These are phyloP conservation scores for Caenorhabditis macrosperma DNA, from an alignment of 2,888 invertebrate genomes.

Conservation along the genomic window DNA sequence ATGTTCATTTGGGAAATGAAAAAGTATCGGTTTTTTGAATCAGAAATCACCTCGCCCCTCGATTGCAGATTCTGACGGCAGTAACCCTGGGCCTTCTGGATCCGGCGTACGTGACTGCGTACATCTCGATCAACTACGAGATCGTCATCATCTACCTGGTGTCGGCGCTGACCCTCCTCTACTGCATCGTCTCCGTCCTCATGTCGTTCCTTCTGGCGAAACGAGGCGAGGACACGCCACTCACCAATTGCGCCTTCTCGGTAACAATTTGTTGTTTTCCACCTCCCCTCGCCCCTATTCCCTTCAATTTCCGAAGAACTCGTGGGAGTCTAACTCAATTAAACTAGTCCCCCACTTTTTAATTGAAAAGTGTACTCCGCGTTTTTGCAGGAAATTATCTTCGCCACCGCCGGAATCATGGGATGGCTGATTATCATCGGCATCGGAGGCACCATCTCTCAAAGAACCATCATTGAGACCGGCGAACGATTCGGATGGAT, in stretches of 20 bases:
- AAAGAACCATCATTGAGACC: slow-evolving; percentile 78
- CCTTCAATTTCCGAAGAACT: neutral
- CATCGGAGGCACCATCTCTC: slow-evolving; percentile 78
- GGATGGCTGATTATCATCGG: slow-evolving; percentile 80
- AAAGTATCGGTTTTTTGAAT: too few species aligned
- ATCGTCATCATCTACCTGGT: slow-evolving; percentile 77
- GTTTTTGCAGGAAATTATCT: slow-evolving; percentile 78
- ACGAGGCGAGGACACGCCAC: slow-evolving; percentile 70
- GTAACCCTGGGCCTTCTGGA: slow-evolving; percentile 75
- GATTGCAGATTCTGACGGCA: slow-evolving; percentile 73
- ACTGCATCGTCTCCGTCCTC: slow-evolving; percentile 76
- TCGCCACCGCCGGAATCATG: slow-evolving; percentile 78
- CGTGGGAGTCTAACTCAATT: neutral
- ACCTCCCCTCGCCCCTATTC: too few species aligned
- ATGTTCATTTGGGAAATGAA: too few species aligned
- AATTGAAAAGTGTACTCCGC: neutral
- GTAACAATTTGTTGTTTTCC: slow-evolving; percentile 70
- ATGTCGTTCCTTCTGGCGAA: slow-evolving; percentile 75
- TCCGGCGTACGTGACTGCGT: slow-evolving; percentile 78
- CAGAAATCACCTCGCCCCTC: neutral
- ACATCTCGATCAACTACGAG: slow-evolving; percentile 79
- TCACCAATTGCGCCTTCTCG: slow-evolving; percentile 77
- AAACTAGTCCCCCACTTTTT: neutral
- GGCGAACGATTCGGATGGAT: slow-evolving; percentile 79
- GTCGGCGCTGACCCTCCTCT: slow-evolving; percentile 76